Base-by-base conservation (phyloP, 2,888 invertebrate species). In the Maniola hyperantus region DNA sequence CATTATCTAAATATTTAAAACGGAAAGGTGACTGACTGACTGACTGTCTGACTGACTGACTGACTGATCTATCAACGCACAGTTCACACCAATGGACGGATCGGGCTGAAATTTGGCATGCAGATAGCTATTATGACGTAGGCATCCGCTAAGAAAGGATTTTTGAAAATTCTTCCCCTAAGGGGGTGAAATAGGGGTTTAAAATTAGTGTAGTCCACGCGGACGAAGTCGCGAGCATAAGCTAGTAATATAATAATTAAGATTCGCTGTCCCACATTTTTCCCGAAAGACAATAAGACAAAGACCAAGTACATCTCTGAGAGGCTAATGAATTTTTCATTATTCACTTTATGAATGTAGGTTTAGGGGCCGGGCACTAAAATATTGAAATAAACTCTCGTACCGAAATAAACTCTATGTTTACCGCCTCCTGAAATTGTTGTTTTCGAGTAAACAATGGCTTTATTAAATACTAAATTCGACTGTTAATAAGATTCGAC, bases 351-450 rank as follows among this genome's bases (percentile, higher is more conserved):
- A 74, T 69, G 69, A 71, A 73, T 69, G 66, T 66, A 54, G 65
- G 42, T 59, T 66, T 65, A 68, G 58, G 62, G 48, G 59, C 53
- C 51, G 58, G 65, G 36, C 65, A 62, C 50, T 67, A 53, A 64
- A 70, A 69, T 65, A 62, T 60, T 51, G 54, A 64, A 44, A 62
- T 66, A 54, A 69, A 80, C 26, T 59, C 33, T 33, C 10, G 44
- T 13, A 33, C 46, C 46, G 33, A 72, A 69, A 50, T 67, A 48
- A 69, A 71, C 69, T 73, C 68, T 69, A 71, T 73, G 72, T 72
- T 71, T 71, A 64, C 67, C 20, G 64, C 66, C 70, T 67, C 54
- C 60, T 63, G 70, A 64, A 76, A 79, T 75, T 72, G 72, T 72
- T 69, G 78, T 71, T 73, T 66, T 55, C 53, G 62, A 71, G 70